phyloP scores from a whole-genome alignment of 37 sponge, comb jelly and placozoan genomes.

The Chondrilla cf. caribensis region DNA sequence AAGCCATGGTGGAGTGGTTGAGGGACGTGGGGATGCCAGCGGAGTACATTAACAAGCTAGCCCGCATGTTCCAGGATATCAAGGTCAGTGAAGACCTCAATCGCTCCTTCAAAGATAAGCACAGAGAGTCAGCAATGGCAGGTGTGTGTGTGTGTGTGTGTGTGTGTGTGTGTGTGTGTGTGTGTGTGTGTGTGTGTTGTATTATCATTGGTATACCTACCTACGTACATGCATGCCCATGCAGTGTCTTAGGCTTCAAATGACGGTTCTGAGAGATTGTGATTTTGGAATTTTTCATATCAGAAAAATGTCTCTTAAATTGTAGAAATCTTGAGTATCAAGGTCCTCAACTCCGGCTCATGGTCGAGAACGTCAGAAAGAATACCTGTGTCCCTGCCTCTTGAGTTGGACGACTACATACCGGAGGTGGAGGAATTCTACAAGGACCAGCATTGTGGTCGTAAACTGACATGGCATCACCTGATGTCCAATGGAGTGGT shows the following conservation, averaged over 20 bases:
- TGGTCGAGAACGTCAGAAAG: slow-evolving; percentile 88
- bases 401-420: slow-evolving; percentile 84
- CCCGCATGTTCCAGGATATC: slow-evolving; percentile 95
- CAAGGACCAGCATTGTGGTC: slow-evolving; percentile 66
- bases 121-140: slow-evolving; percentile 52
- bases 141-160: slow-evolving; percentile 29
- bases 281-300: too few species aligned
- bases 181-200: background rate
- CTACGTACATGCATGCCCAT: background rate
- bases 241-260: too few species aligned
- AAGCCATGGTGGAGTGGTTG: slow-evolving; percentile 96
- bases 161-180: background rate
- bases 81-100: slow-evolving; percentile 91
- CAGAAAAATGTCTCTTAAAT: too few species aligned
- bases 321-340: slow-evolving; percentile 78
- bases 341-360: slow-evolving; percentile 90
- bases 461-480: slow-evolving; percentile 92
- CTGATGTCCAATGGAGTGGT: slow-evolving; percentile 92
- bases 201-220: too few species aligned
- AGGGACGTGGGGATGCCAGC: slow-evolving; percentile 94
- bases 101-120: slow-evolving; percentile 69
- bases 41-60: slow-evolving; percentile 93
- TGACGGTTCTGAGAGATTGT: too few species aligned
- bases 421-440: slow-evolving; percentile 89
- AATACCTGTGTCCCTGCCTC: slow-evolving; percentile 81